These are phyloP conservation scores for Notoglanidium macrostoma DNA, from an alignment of 2,797 vertebrate genomes.

Conservation along the genomic window DNA sequence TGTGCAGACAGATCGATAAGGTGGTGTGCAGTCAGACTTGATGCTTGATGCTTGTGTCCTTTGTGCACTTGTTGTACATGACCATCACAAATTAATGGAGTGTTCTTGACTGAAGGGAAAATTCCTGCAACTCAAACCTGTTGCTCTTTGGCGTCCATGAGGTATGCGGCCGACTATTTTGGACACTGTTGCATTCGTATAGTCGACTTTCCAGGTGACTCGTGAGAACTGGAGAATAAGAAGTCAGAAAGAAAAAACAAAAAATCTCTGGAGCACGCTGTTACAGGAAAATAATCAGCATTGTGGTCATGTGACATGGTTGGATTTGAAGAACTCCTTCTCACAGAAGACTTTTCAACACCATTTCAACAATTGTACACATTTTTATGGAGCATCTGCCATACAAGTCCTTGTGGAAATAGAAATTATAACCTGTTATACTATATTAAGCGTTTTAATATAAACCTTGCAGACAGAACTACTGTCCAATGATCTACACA, in stretches of 20 bases:
- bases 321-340: background rate
- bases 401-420: background rate
- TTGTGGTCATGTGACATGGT: background rate
- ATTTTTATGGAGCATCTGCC: background rate
- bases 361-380: background rate
- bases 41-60: slow-evolving; percentile 14
- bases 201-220: background rate
- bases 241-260: background rate
- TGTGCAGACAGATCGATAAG: slow-evolving; percentile 1
- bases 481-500: background rate
- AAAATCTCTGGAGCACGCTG: background rate
- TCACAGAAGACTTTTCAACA: background rate
- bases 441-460: background rate
- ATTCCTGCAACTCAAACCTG: background rate
- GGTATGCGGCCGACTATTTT: background rate
- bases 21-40: slow-evolving; percentile 2
- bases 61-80: background rate
- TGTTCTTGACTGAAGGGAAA: background rate
- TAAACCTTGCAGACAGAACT: background rate
- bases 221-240: background rate
- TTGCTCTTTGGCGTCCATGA: background rate
- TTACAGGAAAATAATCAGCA: background rate
- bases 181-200: background rate
- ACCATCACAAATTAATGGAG: background rate
- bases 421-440: background rate